These are phyloP conservation scores for Microplitis mediator DNA, from an alignment of 1,140 invertebrate genomes.

Conservation along the genomic window DNA sequence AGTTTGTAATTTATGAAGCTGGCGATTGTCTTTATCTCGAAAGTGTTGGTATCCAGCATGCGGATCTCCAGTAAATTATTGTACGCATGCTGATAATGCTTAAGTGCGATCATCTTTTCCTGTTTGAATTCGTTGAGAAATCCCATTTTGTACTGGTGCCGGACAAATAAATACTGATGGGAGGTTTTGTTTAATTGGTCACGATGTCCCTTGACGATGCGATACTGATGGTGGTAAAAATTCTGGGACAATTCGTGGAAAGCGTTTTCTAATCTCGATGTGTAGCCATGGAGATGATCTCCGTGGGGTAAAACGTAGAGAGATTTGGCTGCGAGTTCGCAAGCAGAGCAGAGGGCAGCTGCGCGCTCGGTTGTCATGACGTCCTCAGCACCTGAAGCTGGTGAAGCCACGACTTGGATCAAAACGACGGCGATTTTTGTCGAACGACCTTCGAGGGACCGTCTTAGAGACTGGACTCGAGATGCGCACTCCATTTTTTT, in stretches of 20 bases:
- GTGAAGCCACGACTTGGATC: slow-evolving; percentile 79
- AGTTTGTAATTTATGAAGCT: slow-evolving; percentile 96
- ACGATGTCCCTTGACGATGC: slow-evolving; percentile 83
- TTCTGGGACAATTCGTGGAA: slow-evolving; percentile 91
- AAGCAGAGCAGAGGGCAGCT: slow-evolving; percentile 84
- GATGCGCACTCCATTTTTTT: slow-evolving; percentile 92
- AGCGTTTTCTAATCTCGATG: slow-evolving; percentile 84
- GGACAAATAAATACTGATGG: slow-evolving; percentile 89
- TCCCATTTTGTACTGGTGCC: slow-evolving; percentile 98
- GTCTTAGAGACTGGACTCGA: slow-evolving; percentile 83
- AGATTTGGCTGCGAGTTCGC: slow-evolving; percentile 89
- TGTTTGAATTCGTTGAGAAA: slow-evolving; percentile 94
- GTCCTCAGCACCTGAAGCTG: slow-evolving; percentile 83
- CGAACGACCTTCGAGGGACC: slow-evolving; percentile 76
- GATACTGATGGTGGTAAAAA: slow-evolving; percentile 91
- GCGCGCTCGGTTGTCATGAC: slow-evolving; percentile 85
- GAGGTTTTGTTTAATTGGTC: slow-evolving; percentile 91
- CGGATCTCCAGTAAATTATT: slow-evolving; percentile 85
- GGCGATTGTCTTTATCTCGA: slow-evolving; percentile 94
- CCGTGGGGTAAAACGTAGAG: slow-evolving; percentile 88
- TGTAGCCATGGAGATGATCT: slow-evolving; percentile 85
- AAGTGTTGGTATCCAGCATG: slow-evolving; percentile 85
- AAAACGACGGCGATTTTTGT: slow-evolving; percentile 89
- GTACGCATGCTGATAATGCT: slow-evolving; percentile 95
- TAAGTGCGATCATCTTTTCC: slow-evolving; percentile 85